Evolutionary conservation across 2,797 vertebrate genomes (phyloP).

Genomic region (Lacerta bilineata): DNA sequence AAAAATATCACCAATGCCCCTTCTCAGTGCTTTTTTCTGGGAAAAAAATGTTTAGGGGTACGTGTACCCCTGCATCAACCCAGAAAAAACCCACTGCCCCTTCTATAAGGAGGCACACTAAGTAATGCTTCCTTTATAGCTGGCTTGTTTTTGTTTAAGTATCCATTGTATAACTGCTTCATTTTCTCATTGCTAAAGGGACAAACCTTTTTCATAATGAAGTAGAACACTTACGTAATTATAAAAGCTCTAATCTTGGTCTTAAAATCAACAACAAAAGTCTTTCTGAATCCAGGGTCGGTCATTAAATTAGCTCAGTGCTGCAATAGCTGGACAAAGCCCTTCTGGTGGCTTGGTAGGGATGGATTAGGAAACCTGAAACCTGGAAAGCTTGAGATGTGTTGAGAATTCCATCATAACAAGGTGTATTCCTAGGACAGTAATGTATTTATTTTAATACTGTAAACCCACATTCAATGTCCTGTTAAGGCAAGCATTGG

Average conservation of each 20-base stretch:
- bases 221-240: conserved; percentile 38
- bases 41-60: too few relatives aligned
- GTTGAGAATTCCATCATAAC: conserved; percentile 50
- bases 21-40: too few relatives aligned
- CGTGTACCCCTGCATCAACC: too few relatives aligned
- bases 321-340: conserved; percentile 38
- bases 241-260: conserved; percentile 26
- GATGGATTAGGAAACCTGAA: conserved; percentile 1
- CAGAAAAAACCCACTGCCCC: neutral
- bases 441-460: conserved; percentile 3
- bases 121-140: neutral
- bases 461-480: conserved; percentile 56
- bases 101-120: conserved; percentile 51
- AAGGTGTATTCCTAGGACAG: conserved; percentile 30
- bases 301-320: conserved; percentile 34
- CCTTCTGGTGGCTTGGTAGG: conserved; percentile 24
- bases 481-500: conserved; percentile 34
- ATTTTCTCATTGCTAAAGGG: conserved; percentile 45
- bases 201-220: conserved; percentile 39
- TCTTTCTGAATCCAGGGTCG: conserved; percentile 34
- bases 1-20: too few relatives aligned
- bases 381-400: neutral
- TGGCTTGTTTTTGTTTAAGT: conserved; percentile 6
- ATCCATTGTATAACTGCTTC: conserved; percentile 40
- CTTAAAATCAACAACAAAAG: conserved; percentile 25